phyloP scores from a whole-genome alignment of 1,140 invertebrate species.

The Triops longicaudatus region DNA sequence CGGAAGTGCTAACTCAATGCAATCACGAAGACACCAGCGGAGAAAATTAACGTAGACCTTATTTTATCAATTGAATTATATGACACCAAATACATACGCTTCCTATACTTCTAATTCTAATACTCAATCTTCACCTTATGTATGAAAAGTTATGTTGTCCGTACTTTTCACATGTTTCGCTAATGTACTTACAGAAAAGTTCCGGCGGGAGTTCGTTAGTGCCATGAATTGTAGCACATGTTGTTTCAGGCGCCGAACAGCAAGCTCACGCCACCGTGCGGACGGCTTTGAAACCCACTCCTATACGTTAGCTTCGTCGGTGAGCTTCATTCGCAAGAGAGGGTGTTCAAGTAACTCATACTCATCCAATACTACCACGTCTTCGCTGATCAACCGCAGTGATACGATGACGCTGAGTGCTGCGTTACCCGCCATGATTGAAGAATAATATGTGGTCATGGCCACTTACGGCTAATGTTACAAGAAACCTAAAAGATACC shows the following conservation, averaged over 20 bases:
- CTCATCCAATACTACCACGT: neutral
- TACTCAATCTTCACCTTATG: too few relatives aligned
- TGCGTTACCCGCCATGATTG: neutral
- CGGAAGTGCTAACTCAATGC: too few relatives aligned
- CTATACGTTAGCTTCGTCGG: neutral
- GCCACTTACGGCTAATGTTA: too few relatives aligned
- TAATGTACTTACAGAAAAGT: constrained; percentile 13
- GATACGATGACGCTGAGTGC: neutral
- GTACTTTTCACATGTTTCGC: too few relatives aligned
- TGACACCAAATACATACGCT: too few relatives aligned
- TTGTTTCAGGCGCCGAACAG: neutral
- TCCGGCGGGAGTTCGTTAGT: constrained; percentile 17
- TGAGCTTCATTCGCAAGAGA: neutral
- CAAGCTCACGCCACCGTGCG: neutral
- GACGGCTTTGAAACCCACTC: neutral
- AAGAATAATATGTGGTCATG: neutral
- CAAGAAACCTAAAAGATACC: too few relatives aligned
- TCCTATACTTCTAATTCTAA: too few relatives aligned
- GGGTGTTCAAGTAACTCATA: neutral
- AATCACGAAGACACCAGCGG: too few relatives aligned
- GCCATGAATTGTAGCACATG: constrained; percentile 1
- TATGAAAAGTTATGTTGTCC: too few relatives aligned
- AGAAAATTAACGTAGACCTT: too few relatives aligned
- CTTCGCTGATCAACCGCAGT: neutral
- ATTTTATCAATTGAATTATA: too few relatives aligned